Evolutionary conservation across 2,113 vertebrate species (phyloP).

Genomic region (Apteryx mantelli): DNA sequence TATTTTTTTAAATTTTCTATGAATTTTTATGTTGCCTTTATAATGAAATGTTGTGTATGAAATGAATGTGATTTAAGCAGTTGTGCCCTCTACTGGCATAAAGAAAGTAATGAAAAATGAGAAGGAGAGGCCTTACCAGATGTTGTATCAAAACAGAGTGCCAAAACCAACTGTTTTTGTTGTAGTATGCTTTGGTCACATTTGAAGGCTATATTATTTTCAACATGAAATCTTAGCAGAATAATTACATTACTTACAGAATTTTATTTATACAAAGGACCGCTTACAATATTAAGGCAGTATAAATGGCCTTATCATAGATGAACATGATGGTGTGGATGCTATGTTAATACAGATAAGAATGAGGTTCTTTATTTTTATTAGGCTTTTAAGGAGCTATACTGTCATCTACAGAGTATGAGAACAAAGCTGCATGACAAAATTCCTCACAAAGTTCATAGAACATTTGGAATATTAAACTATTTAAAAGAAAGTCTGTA

Average conservation of each 20-base stretch:
- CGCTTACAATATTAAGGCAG: background rate
- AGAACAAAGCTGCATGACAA: background rate
- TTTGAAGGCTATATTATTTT: background rate
- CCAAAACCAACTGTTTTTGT: background rate
- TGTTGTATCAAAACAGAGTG: background rate
- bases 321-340: background rate
- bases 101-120: background rate
- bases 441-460: background rate
- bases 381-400: background rate
- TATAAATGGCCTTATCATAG: background rate
- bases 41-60: background rate
- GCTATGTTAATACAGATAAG: background rate
- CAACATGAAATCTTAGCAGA: background rate
- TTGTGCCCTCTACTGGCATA: slow-evolving; percentile 72
- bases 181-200: background rate
- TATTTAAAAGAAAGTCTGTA: background rate
- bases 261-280: background rate
- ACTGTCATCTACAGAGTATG: background rate
- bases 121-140: background rate
- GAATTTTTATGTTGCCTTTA: slow-evolving; percentile 5
- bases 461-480: background rate
- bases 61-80: slow-evolving; percentile 59
- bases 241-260: background rate
- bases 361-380: background rate
- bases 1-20: background rate